Evolutionary conservation across 1,140 invertebrate genomes (phyloP), one percentile per base, ranked within the genome.

Genomic region (Lanistes nyassanus): DNA sequence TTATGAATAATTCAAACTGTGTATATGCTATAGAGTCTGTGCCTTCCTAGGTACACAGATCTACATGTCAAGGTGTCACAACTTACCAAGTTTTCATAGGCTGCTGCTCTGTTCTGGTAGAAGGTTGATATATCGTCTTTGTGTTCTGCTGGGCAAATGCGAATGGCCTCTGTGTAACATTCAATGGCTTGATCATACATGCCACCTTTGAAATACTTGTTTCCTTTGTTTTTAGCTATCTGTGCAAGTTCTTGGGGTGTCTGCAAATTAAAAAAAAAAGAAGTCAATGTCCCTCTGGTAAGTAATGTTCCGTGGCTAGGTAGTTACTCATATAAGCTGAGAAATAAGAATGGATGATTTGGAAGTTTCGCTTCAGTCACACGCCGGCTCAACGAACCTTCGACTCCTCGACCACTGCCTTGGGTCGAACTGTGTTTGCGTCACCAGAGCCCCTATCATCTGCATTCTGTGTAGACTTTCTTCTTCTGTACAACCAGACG

Each of bases 81-180:
- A 66, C 60, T 90, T 89, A 94, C 93, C 90, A 97, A 90, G 87
- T 97, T 95, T 89, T 98, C 97, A 90, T 96, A 96, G 36, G 96
- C 95, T 55, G 97, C 97, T 7, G 97, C 97, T 85, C 96, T 92
- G 86, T 99, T 99, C 88, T 98, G 97, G 89, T 97, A 98, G 88
- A 96, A 97, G 21, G 94, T 97, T 6, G 97, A 93, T 60, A 98
- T 88, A 79, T 95, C 94, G 4, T 92, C 91, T 42, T 90, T 90
- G 81, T 94, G 92, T 56, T 94, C 93, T 16, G 89, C 82, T 2
- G 96, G 95, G 87, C 96, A 98, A 19, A 93, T 90, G 26, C 78
- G 70, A 76, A 98, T 97, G 0, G 97, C 97, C 90, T 94, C 92
- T 80, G 95, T 95, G 84, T 99, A 99, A 77, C 93, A 92, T 62